Base-by-base conservation (phyloP, 2,113 vertebrate genomes). In the Microtus ochrogaster region DNA sequence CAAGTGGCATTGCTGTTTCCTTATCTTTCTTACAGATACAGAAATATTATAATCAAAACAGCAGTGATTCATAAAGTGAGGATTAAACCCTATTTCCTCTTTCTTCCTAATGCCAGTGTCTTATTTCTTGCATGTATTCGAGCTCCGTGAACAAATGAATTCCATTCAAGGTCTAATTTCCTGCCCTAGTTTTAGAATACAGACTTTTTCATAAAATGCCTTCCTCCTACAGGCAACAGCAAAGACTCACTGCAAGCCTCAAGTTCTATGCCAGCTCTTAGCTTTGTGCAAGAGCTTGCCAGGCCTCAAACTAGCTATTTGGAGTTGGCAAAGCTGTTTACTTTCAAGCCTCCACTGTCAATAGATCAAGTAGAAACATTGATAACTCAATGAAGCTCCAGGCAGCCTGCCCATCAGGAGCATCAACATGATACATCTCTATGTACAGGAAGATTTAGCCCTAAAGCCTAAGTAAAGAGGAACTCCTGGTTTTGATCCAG, bases 301-400 rank as follows among this genome's bases (percentile, higher is more conserved):
- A 0, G 7, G 47, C 79, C 66, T 95, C 88, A 90, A 88, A 44
- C 72, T 55, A 86, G 66, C 76, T 93, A 65, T 93, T 86, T 82
- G 47, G 61, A 96, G 39, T 90, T 77, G 84, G 94, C 85, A 95
- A 85, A 85, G 65, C 87, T 96, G 41, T 94, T 96, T 97, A 94
- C 91, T 96, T 95, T 93, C 88, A 94, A 94, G 58, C 66, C 61
- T 95, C 77, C 33, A 73, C 81, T 92, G 88, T 97, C 97, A 96
- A 96, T 94, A 96, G 93, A 96, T 96, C 96, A 96, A 97, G 66
- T 79, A 89, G 88, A 95, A 96, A 90, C 85, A 93, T 3, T 96
- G 92, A 90, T 85, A 92, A 86, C 90, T 72, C 39, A 58, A 47
- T 96, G 96, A 92, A 94, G 47, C 89, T 81, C 70, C 22, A 85